Evolutionary conservation across 2,797 vertebrate species (phyloP).

Genomic region (Pterois miles): DNA sequence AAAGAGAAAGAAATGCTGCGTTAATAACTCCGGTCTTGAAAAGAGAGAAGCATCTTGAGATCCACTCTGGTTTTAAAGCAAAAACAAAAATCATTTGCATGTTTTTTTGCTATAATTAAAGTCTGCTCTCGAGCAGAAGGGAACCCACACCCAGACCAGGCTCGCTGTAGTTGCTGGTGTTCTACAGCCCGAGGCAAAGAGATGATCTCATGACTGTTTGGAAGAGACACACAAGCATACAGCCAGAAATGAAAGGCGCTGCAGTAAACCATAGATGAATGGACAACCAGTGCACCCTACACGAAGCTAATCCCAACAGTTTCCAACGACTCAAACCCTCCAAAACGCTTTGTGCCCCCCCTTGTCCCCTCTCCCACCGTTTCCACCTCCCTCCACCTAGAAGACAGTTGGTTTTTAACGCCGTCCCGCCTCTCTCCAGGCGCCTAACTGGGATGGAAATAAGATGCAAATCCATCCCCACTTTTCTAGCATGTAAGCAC

Average conservation of each 20-base stretch:
- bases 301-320: conserved; percentile 23
- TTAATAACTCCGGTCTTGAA: background rate
- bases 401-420: conserved; percentile 63
- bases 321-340: conserved; percentile 46
- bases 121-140: conserved; percentile 12
- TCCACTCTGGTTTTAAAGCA: background rate
- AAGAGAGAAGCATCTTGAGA: background rate
- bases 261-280: background rate
- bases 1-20: background rate
- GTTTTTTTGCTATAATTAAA: background rate
- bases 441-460: conserved; percentile 80
- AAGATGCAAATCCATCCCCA: conserved; percentile 81
- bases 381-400: conserved; percentile 37
- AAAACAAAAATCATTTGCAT: background rate
- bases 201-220: conserved; percentile 51
- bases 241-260: background rate
- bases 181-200: conserved; percentile 27
- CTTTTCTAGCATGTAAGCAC: conserved; percentile 61
- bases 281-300: background rate
- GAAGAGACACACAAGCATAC: conserved; percentile 9
- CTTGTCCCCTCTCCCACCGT: background rate
- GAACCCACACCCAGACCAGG: conserved; percentile 39
- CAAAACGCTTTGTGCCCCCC: conserved; percentile 48
- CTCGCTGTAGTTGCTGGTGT: background rate
- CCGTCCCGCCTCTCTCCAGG: conserved; percentile 56